Conservation (phyloP, 2,797 vertebrate species). For the Antennarius maculatus region DNA sequence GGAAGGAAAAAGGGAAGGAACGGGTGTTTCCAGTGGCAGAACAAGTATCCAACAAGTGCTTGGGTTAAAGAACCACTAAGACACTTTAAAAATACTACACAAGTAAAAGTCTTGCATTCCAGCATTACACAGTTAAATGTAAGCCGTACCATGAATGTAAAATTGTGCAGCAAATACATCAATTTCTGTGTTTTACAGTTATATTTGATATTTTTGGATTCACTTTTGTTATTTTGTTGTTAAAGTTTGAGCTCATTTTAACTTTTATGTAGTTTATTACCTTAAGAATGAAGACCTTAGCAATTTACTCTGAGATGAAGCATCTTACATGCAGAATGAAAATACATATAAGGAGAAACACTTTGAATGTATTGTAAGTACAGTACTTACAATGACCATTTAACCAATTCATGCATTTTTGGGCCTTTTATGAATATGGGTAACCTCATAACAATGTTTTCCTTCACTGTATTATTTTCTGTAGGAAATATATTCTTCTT, state of each 20-base stretch:
- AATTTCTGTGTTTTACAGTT: too few species aligned
- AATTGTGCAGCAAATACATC: too few species aligned
- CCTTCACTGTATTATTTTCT: not conserved
- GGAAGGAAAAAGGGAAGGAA: too few species aligned
- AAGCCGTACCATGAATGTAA: too few species aligned
- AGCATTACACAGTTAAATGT: too few species aligned
- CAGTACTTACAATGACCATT: not conserved
- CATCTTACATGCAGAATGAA: too few species aligned
- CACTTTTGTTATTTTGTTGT: too few species aligned
- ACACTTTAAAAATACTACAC: not conserved
- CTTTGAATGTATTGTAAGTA: not conserved
- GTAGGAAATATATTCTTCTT: conserved; percentile 2
- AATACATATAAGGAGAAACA: not conserved
- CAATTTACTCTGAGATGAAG: not conserved
- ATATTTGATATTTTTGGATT: too few species aligned
- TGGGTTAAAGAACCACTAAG: not conserved
- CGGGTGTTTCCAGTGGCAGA: not conserved
- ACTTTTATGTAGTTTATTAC: not conserved
- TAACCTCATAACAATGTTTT: conserved; percentile 1
- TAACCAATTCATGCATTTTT: not conserved
- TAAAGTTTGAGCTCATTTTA: too few species aligned
- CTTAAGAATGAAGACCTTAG: not conserved
- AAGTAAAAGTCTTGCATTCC: not conserved
- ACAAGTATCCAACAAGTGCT: not conserved
- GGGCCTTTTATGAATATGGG: conserved; percentile 2